Evolutionary conservation across 1,140 invertebrate species (phyloP).

Genomic region (Sitophilus oryzae): DNA sequence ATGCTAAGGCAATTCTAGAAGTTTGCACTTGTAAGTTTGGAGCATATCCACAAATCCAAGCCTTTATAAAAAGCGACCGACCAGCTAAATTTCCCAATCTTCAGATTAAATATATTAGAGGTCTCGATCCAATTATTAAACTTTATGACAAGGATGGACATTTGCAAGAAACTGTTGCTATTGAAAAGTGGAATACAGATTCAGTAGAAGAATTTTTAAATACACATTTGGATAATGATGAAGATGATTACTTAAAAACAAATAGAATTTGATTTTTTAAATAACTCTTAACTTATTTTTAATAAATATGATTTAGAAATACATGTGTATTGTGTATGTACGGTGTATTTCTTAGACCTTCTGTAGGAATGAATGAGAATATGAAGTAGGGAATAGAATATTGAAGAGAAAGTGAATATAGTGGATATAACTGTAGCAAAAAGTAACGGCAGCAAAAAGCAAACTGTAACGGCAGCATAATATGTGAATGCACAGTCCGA

Average conservation of each 20-base stretch:
- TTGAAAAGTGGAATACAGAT: slow-evolving; percentile 96
- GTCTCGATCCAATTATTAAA: slow-evolving; percentile 88
- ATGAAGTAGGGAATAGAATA: too few relatives aligned
- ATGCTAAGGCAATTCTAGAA: slow-evolving; percentile 81
- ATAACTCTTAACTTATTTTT: too few relatives aligned
- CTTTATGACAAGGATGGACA: slow-evolving; percentile 76
- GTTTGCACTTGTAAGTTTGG: slow-evolving; percentile 95
- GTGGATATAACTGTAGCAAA: too few relatives aligned
- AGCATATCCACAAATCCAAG: slow-evolving; percentile 92
- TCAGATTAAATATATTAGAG: slow-evolving; percentile 82
- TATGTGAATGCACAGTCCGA: too few relatives aligned
- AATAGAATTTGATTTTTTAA: slow-evolving; percentile 45
- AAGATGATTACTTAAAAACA: slow-evolving; percentile 56
- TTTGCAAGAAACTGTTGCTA: slow-evolving; percentile 80
- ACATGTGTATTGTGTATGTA: too few relatives aligned
- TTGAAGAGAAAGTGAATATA: too few relatives aligned
- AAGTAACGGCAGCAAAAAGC: too few relatives aligned
- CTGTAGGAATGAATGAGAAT: too few relatives aligned
- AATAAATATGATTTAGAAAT: too few relatives aligned
- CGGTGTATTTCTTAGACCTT: too few relatives aligned
- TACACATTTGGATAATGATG: slow-evolving; percentile 64
- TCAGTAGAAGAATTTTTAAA: slow-evolving; percentile 90
- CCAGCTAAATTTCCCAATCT: slow-evolving; percentile 83
- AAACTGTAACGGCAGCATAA: too few relatives aligned
- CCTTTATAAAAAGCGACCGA: slow-evolving; percentile 85